Percentiles rank a stretch among this genome's conserved stretches.
Evolutionary conservation across 2,888 invertebrate species (phyloP).

Genomic region (Leucoma salicis): DNA sequence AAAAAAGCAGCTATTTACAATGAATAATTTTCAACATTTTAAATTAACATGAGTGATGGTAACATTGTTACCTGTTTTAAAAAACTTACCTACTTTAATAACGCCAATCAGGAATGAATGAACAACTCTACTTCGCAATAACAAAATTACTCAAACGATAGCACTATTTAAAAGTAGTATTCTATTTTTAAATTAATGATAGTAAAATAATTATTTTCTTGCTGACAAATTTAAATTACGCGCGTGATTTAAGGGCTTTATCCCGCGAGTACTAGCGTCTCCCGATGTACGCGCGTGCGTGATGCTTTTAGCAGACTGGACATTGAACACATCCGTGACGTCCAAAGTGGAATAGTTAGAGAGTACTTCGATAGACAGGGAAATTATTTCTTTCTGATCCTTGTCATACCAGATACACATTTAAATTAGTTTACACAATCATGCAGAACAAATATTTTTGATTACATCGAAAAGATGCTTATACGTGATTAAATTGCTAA

Average conservation of each 20-base stretch:
- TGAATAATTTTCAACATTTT: too few species aligned
- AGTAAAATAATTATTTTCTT: not conserved
- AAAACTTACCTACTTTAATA: conserved; percentile 21
- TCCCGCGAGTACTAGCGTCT: conserved; percentile 45
- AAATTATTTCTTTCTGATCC: conserved; percentile 39
- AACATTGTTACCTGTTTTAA: too few species aligned
- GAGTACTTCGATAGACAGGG: conserved; percentile 43
- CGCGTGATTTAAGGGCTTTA: conserved; percentile 43
- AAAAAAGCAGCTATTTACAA: too few species aligned
- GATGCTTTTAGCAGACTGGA: conserved; percentile 71
- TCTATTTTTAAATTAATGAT: not conserved
- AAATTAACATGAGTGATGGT: too few species aligned
- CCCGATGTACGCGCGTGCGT: conserved; percentile 55
- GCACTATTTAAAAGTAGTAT: not conserved
- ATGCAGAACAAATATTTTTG: conserved; percentile 22
- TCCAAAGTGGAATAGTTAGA: conserved; percentile 47
- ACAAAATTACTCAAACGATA: not conserved
- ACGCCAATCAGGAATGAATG: not conserved
- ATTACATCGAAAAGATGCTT: conserved; percentile 19
- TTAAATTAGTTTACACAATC: conserved; percentile 22
- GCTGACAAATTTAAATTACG: conserved; percentile 19
- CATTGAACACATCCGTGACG: conserved; percentile 56
- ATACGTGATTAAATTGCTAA: conserved; percentile 16
- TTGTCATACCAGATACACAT: conserved; percentile 29
- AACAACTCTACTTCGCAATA: not conserved